Percentiles rank a stretch among this genome's conserved stretches.
Conservation (phyloP, 2,888 invertebrate species). For the Therioaphis trifolii region DNA sequence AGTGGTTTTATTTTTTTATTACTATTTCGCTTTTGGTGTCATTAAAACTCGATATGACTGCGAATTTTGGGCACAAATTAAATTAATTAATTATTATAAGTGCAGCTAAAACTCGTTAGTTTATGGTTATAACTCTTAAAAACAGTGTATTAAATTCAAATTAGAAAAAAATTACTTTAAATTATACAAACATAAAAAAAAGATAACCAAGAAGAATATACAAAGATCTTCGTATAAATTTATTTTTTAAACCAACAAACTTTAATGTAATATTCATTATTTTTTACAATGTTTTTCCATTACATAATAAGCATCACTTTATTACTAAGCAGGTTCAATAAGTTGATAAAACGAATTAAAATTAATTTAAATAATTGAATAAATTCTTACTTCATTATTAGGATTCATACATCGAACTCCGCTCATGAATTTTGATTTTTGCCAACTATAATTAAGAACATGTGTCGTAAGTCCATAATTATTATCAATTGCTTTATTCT, state of each 20-base stretch:
- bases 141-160: background rate
- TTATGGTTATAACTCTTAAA: background rate
- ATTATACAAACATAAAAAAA: too few species aligned
- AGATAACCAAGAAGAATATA: too few species aligned
- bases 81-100: constrained; percentile 14
- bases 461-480: constrained; percentile 16
- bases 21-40: constrained; percentile 30
- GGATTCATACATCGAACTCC: constrained; percentile 10
- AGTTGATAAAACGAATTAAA: too few species aligned
- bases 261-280: too few species aligned
- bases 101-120: background rate
- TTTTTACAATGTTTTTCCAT: too few species aligned
- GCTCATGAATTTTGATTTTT: constrained; percentile 27
- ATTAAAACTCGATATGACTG: constrained; percentile 35
- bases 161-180: background rate
- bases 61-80: constrained; percentile 22
- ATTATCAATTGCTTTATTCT: constrained; percentile 13
- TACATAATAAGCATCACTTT: too few species aligned
- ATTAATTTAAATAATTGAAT: background rate
- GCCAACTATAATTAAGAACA: constrained; percentile 32
- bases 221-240: too few species aligned
- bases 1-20: constrained; percentile 12
- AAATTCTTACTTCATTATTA: constrained; percentile 26
- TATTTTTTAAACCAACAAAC: too few species aligned
- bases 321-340: too few species aligned